Evolutionary conservation across 2,888 invertebrate species (phyloP).

Genomic region (Siphonodentalium dalli): DNA sequence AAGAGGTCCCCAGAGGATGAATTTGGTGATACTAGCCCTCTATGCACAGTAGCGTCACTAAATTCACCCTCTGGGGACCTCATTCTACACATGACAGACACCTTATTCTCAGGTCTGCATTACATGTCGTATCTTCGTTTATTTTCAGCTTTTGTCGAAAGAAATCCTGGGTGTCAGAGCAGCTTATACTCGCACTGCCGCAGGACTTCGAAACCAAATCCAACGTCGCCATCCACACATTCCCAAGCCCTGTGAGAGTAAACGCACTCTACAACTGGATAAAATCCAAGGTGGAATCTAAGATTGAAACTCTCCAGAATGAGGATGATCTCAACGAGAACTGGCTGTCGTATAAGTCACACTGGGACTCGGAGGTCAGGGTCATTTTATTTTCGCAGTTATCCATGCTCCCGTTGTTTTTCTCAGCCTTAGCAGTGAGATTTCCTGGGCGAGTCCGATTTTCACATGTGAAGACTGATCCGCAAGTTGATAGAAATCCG

Average conservation of each 20-base stretch:
- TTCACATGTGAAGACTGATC: conserved; percentile 57
- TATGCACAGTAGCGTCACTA: too few relatives aligned
- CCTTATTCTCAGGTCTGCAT: too few relatives aligned
- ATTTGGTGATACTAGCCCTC: too few relatives aligned
- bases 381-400: conserved; percentile 66
- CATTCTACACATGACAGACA: too few relatives aligned
- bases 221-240: conserved; percentile 64
- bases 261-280: conserved; percentile 67
- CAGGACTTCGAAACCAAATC: conserved; percentile 67
- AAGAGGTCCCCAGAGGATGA: too few relatives aligned
- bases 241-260: conserved; percentile 54
- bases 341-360: conserved; percentile 55
- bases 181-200: conserved; percentile 67
- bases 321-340: conserved; percentile 54
- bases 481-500: too few relatives aligned
- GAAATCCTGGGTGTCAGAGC: conserved; percentile 67
- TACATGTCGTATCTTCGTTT: too few relatives aligned
- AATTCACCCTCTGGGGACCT: too few relatives aligned
- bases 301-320: conserved; percentile 60
- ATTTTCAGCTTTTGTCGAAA: conserved; percentile 65
- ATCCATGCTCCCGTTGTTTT: conserved; percentile 66
- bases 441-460: conserved; percentile 69
- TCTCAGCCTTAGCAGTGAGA: conserved; percentile 68
- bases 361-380: conserved; percentile 50
- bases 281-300: conserved; percentile 64